Evolutionary conservation across 2,113 vertebrate species (phyloP), one percentile per base, ranked within the genome.

Genomic region (Ciconia boyciana): DNA sequence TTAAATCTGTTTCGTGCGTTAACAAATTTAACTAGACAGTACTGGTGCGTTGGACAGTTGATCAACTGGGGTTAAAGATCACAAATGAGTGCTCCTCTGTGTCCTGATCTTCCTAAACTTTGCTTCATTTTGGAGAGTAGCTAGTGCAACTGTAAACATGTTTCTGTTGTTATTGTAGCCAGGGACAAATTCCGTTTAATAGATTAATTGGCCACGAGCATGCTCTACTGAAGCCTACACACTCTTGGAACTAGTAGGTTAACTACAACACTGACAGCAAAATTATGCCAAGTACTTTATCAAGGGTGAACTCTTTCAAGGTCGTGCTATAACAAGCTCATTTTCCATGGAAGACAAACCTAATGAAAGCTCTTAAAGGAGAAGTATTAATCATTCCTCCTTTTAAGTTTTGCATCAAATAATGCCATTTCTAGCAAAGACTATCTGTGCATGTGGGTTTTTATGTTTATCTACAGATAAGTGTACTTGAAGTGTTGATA

Each of bases 381-480:
- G 19, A 76, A 83, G 29, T 19, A 75, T 49, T 90, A 74, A 65
- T 20, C 64, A 77, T 39, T 77, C 43, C 54, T 62, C 55, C 60
- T 75, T 87, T 88, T 41, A 76, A 69, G 36, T 80, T 88, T 51
- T 78, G 55, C 16, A 74, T 36, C 76, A 70, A 79, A 70, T 86
- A 74, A 83, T 90, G 68, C 43, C 76, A 60, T 93, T 92, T 95
- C 79, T 66, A 97, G 64, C 39, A 89, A 95, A 89, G 78, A 32
- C 29, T 65, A 39, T 70, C 11, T 46, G 7, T 71, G 49, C 41
- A 24, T 11, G 7, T 36, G 16, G 4, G 6, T 21, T 51, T 66
- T 85, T 85, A 14, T 34, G 39, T 66, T 94, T 85, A 82, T 84
- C 54, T 79, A 52, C 55, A 92, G 75, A 89, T 88, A 93, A 90